Conservation (phyloP, 30 jellyfish, hydroid and myxozoan genomes). For the Turritopsis dohrnii region DNA sequence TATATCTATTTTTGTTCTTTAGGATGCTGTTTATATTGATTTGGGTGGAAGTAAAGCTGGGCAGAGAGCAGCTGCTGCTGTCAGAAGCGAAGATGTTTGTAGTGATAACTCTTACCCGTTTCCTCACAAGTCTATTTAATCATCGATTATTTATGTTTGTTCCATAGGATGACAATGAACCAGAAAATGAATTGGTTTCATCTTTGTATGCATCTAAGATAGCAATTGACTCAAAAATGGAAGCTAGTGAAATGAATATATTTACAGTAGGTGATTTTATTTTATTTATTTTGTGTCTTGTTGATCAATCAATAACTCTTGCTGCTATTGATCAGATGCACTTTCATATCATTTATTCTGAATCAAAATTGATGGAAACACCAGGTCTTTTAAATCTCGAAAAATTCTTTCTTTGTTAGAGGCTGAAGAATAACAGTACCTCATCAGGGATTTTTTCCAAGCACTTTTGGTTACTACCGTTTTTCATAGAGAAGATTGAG, state of each 20-base stretch:
- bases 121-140: background rate
- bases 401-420: too few relatives aligned
- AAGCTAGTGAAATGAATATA: constrained; percentile 54
- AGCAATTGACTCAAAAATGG: constrained; percentile 77
- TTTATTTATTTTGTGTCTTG: too few relatives aligned
- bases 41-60: constrained; percentile 92
- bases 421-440: too few relatives aligned
- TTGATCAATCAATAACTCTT: too few relatives aligned
- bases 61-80: constrained; percentile 58
- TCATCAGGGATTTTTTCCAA: too few relatives aligned
- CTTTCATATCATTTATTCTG: too few relatives aligned
- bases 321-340: too few relatives aligned
- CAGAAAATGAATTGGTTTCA: constrained; percentile 51
- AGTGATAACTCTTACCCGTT: background rate
- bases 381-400: too few relatives aligned
- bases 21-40: constrained; percentile 98
- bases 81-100: background rate
- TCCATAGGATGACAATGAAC: constrained; percentile 35
- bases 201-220: constrained; percentile 50
- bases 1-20: background rate
- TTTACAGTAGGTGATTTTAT: constrained; percentile 45
- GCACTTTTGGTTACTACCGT: too few relatives aligned
- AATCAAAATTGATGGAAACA: too few relatives aligned
- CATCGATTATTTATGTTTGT: background rate
- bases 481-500: too few relatives aligned